These are phyloP conservation scores for Corella eumyota DNA, from an alignment of 23 tunicate genomes.

Conservation along the genomic window DNA sequence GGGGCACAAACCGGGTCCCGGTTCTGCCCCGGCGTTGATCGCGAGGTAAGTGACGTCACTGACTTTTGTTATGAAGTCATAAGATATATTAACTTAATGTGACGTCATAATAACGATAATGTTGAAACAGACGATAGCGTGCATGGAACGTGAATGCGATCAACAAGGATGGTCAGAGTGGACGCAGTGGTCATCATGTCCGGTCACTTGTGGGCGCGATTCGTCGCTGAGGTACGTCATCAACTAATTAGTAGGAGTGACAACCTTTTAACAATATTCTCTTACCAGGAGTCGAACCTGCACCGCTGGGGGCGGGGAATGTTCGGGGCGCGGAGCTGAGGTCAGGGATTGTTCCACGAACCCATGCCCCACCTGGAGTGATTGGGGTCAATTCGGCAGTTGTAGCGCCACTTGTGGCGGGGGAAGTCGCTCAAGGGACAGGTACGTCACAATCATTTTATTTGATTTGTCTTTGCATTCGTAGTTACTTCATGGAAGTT, in stretches of 20 bases:
- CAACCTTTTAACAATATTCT: too few relatives aligned
- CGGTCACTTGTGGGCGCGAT: constrained; percentile 53
- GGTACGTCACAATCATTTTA: constrained; percentile 7
- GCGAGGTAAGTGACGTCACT: constrained; percentile 14
- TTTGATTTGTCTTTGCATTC: too few relatives aligned
- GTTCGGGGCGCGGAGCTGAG: constrained; percentile 6
- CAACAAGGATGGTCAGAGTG: constrained; percentile 18
- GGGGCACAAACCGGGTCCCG: constrained; percentile 19
- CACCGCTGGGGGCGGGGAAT: too few relatives aligned
- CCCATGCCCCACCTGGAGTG: constrained; percentile 40
- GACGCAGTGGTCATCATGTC: constrained; percentile 42
- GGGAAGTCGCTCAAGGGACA: constrained; percentile 36
- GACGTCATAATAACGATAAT: too few relatives aligned
- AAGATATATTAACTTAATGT: too few relatives aligned
- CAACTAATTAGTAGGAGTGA: too few relatives aligned
- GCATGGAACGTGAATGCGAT: not conserved
- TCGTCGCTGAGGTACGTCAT: constrained; percentile 13
- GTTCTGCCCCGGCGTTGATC: constrained; percentile 26
- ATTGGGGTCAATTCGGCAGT: constrained; percentile 35
- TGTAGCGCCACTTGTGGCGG: constrained; percentile 55
- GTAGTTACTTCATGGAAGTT: too few relatives aligned
- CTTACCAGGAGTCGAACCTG: too few relatives aligned
- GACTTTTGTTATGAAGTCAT: too few relatives aligned
- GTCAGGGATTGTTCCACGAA: constrained; percentile 7
- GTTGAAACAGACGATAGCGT: too few relatives aligned